A percentile compares a stretch with the other conserved stretches of the same genome.
Conservation (phyloP, 2,797 vertebrate species). For the Rhynchotus rufescens region DNA sequence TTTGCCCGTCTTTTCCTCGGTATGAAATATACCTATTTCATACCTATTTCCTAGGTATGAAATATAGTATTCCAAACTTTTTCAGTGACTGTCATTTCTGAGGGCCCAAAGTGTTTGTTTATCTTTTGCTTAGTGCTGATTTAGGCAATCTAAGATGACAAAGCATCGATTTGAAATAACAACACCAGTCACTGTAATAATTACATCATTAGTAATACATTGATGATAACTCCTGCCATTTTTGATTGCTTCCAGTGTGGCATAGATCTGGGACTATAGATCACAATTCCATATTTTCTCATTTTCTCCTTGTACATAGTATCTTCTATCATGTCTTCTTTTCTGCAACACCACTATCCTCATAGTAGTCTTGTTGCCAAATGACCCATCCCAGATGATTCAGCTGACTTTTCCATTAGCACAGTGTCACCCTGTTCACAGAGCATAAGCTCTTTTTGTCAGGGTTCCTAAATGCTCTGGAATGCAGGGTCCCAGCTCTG, state of each 20-base stretch:
- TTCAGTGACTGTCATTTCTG: background rate
- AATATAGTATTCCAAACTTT: background rate
- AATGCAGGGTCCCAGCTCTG: background rate
- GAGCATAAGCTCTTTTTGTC: background rate
- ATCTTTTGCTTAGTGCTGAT: background rate
- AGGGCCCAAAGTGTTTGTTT: background rate
- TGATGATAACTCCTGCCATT: background rate
- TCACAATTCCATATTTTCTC: background rate
- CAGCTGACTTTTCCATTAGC: slow-evolving; percentile 5
- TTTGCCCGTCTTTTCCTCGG: background rate
- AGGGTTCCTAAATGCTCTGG: background rate
- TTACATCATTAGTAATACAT: background rate
- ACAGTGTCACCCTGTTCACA: background rate
- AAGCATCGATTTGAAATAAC: background rate
- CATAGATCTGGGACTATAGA: background rate
- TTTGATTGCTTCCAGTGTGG: background rate
- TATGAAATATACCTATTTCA: background rate
- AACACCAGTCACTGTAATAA: background rate
- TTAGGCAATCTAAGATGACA: background rate
- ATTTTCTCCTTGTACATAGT: background rate
- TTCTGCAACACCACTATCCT: background rate
- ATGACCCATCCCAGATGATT: slow-evolving; percentile 11
- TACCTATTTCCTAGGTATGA: no score
- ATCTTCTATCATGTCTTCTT: background rate
- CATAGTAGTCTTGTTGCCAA: background rate